These are phyloP conservation scores for Atrichornis clamosus DNA, from an alignment of 2,113 vertebrate species.

Conservation along the genomic window DNA sequence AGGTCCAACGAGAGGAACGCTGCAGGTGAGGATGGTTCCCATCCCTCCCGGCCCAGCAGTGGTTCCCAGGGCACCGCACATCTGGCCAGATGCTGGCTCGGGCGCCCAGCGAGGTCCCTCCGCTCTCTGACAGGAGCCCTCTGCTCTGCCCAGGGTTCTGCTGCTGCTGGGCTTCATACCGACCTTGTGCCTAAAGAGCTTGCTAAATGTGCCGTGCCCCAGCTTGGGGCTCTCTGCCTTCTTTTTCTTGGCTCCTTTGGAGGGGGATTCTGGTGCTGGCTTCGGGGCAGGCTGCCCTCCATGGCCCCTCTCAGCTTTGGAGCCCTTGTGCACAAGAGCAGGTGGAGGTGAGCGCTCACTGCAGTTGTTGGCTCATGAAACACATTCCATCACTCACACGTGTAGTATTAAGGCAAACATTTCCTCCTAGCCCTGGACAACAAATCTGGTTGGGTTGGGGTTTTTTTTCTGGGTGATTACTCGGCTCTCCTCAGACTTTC, in stretches of 20 bases:
- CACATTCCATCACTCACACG: neutral
- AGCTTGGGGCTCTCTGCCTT: constrained; percentile 75
- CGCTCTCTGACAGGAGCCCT: neutral
- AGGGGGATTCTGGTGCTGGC: constrained; percentile 64
- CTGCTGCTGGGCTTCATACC: constrained; percentile 51
- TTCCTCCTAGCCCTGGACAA: neutral
- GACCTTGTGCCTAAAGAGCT: constrained; percentile 91
- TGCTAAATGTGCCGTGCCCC: constrained; percentile 79
- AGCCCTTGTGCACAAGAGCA: constrained; percentile 69
- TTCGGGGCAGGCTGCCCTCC: constrained; percentile 70
- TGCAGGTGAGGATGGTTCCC: neutral
- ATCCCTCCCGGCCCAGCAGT: neutral
- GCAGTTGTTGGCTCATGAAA: neutral
- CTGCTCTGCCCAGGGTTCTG: constrained; percentile 63
- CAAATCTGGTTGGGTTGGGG: too few species aligned
- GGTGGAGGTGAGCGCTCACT: neutral
- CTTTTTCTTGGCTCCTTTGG: constrained; percentile 80
- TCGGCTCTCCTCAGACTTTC: neutral
- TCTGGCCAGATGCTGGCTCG: neutral
- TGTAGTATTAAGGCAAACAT: neutral
- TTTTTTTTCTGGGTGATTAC: neutral
- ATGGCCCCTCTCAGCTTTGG: constrained; percentile 57
- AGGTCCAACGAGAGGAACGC: neutral
- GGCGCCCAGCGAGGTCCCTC: neutral
- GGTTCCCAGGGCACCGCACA: neutral